These are phyloP conservation scores for Chlamydotis undulata DNA, from an alignment of 2,113 vertebrate species.

Conservation along the genomic window DNA sequence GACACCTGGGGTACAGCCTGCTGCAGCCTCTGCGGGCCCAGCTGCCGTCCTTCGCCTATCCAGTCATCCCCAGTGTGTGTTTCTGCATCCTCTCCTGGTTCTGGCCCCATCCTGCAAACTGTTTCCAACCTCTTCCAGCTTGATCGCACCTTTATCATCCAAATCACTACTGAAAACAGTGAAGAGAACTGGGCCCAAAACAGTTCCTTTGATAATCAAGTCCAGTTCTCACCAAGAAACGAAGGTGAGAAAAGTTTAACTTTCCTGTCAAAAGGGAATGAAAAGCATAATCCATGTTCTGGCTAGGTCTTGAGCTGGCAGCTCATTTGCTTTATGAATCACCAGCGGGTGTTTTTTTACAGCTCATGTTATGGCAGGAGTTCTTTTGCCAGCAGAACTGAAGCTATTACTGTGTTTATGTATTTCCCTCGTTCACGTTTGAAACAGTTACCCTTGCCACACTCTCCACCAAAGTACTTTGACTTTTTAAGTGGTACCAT, in stretches of 20 bases:
- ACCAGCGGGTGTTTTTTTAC: neutral
- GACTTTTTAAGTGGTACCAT: neutral
- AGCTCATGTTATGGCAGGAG: rapidly evolving
- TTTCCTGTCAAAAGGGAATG: neutral
- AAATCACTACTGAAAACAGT: neutral
- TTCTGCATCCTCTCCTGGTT: too few species aligned
- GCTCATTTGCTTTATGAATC: neutral
- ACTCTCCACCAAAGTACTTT: neutral
- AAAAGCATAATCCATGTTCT: neutral
- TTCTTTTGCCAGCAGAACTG: neutral
- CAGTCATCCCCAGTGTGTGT: rapidly evolving
- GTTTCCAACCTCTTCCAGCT: neutral
- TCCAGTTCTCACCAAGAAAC: neutral
- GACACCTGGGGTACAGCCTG: rapidly evolving
- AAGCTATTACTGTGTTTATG: neutral
- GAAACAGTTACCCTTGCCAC: neutral
- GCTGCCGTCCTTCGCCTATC: rapidly evolving
- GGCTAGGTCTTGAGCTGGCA: neutral
- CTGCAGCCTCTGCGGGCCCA: neutral
- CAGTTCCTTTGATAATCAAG: neutral
- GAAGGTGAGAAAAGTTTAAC: neutral
- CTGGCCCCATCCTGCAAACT: neutral
- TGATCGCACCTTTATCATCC: neutral
- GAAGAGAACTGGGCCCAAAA: neutral
- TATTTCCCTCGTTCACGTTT: neutral